phyloP scores from a whole-genome alignment of 2,797 vertebrate species.

The Babyrousa celebensis region DNA sequence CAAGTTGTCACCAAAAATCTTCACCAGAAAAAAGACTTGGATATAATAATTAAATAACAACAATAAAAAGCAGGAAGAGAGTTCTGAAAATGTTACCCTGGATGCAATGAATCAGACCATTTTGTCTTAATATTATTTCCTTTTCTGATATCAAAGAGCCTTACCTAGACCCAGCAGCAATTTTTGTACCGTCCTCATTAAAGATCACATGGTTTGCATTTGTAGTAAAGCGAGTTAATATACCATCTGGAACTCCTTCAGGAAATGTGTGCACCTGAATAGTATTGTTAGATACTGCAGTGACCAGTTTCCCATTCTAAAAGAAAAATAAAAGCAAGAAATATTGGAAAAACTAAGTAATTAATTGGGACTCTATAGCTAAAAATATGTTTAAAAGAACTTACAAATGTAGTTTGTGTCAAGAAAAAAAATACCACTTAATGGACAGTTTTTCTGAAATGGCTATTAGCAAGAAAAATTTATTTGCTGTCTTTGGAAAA shows the following conservation, averaged over 20 bases:
- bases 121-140: not conserved
- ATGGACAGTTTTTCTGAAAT: constrained; percentile 39
- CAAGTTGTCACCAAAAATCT: constrained; percentile 34
- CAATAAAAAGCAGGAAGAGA: not conserved
- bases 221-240: constrained; percentile 97
- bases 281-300: constrained; percentile 96
- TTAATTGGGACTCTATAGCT: not conserved
- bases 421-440: constrained; percentile 45
- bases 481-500: constrained; percentile 58
- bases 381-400: not conserved
- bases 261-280: constrained; percentile 98
- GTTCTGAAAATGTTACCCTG: constrained; percentile 6
- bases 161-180: constrained; percentile 98
- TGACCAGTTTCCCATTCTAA: constrained; percentile 94
- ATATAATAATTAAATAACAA: constrained; percentile 45
- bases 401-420: constrained; percentile 31
- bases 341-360: not conserved
- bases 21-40: constrained; percentile 20
- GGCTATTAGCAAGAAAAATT: not conserved
- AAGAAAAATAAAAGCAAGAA: constrained; percentile 81
- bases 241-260: constrained; percentile 96
- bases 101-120: constrained; percentile 45
- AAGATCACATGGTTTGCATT: constrained; percentile 96
- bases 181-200: constrained; percentile 92
- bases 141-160: not conserved